Evolutionary conservation across 2,797 vertebrate species (phyloP).

Genomic region (Lepilemur septentrionalis): DNA sequence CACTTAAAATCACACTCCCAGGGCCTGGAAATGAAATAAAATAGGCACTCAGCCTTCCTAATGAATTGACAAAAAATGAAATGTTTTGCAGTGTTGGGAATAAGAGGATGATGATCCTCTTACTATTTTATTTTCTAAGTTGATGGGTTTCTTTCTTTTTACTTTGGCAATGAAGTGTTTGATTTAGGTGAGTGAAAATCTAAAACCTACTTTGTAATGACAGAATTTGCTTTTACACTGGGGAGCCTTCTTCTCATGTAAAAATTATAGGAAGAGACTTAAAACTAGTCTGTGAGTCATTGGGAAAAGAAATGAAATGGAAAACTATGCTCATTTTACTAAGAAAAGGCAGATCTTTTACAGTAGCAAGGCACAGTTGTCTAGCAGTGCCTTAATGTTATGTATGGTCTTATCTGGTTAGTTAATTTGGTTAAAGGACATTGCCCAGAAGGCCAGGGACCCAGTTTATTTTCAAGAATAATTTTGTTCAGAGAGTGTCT

Average conservation of each 20-base stretch:
- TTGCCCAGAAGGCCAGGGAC: background rate
- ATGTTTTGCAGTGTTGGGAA: background rate
- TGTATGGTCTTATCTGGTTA: background rate
- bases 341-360: slow-evolving; percentile 19
- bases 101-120: background rate
- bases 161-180: background rate
- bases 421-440: background rate
- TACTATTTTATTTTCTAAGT: background rate
- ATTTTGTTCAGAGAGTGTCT: background rate
- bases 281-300: background rate
- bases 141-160: slow-evolving; percentile 19
- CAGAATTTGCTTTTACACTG: background rate
- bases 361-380: background rate
- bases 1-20: background rate
- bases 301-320: slow-evolving; percentile 24
- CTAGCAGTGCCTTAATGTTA: background rate
- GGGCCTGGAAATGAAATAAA: background rate
- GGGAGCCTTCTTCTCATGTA: background rate
- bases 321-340: background rate
- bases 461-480: background rate
- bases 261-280: slow-evolving; percentile 24
- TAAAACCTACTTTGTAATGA: slow-evolving; percentile 6
- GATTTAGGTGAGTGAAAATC: background rate
- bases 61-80: background rate
- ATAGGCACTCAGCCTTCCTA: background rate